A percentile compares a stretch with the other conserved stretches of the same genome.
These are phyloP conservation scores for Hypena proboscidalis DNA, from an alignment of 2,888 invertebrate genomes.

Conservation along the genomic window DNA sequence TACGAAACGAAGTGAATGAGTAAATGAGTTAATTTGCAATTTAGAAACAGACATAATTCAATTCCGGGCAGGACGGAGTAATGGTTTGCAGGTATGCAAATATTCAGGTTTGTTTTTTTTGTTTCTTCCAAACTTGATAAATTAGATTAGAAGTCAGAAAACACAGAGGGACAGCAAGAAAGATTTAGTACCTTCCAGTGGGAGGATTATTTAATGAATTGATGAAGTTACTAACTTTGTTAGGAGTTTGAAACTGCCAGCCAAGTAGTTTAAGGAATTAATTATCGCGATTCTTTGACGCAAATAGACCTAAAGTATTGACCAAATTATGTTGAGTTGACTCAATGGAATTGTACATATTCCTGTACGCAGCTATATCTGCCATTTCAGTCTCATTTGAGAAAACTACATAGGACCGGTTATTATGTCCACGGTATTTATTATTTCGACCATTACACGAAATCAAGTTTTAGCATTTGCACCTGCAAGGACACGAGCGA, in stretches of 20 bases:
- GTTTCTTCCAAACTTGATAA: conserved; percentile 48
- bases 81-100: conserved; percentile 57
- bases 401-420: too few species aligned
- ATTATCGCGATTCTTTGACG: too few species aligned
- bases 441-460: too few species aligned
- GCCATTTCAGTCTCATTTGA: too few species aligned
- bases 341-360: too few species aligned
- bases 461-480: too few species aligned
- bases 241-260: too few species aligned
- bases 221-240: conserved; percentile 42
- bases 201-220: conserved; percentile 53
- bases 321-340: too few species aligned
- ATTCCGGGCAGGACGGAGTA: conserved; percentile 50
- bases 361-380: too few species aligned
- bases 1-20: conserved; percentile 29
- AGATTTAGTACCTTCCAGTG: conserved; percentile 52
- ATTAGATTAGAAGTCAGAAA: conserved; percentile 48
- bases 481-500: conserved; percentile 10
- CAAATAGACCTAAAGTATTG: too few species aligned
- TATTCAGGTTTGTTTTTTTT: conserved; percentile 63
- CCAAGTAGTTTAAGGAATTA: too few species aligned
- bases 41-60: conserved; percentile 61
- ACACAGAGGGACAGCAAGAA: conserved; percentile 40
- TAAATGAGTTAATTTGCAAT: conserved; percentile 64
- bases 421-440: too few species aligned